Evolutionary conservation across 2,888 invertebrate species (phyloP), one percentile per base, ranked within the genome.

Genomic region (Morpho achilles): DNA sequence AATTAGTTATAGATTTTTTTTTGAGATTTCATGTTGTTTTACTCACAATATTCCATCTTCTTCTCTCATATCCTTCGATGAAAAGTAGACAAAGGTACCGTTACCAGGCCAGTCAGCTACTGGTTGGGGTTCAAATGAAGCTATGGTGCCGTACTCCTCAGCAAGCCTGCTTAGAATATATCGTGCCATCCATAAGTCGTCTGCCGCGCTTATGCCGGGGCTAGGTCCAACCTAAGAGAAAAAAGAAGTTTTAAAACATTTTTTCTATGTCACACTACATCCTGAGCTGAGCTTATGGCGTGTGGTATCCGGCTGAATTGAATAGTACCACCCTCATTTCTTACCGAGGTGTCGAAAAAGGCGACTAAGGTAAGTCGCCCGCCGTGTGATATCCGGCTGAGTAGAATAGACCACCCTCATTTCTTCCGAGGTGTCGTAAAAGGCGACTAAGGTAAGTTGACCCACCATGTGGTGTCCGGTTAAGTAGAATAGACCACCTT

Each of bases 91-190:
- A 73, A 98, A 97, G 4, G 95, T 96, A 0, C 97, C 97, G 45
- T 96, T 95, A 0, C 95, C 98, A 65, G 98, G 98, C 98, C 98
- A 98, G 74, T 96, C 94, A 0, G 95, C 93, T 54, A 95, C 91
- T 0, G 94, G 94, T 71, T 95, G 95, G 0, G 95, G 94, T 61
- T 95, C 94, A 42, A 95, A 88, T 0, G 92, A 91, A 0, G 94
- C 94, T 7, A 93, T 92, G 0, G 92, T 90, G 0, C 97, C 97
- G 76, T 96, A 98, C 74, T 97, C 97, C 80, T 98, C 97, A 7
- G 97, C 95, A 43, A 97, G 93, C 55, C 97, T 93, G 66, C 96
- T 94, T 58, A 98, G 85, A 56, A 97, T 92, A 80, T 95, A 97
- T 43, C 97, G 92, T 0, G 97, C 93, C 83, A 97, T 93, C 98